phyloP scores from a whole-genome alignment of 2,113 vertebrate species.

The Percopsis transmontana region DNA sequence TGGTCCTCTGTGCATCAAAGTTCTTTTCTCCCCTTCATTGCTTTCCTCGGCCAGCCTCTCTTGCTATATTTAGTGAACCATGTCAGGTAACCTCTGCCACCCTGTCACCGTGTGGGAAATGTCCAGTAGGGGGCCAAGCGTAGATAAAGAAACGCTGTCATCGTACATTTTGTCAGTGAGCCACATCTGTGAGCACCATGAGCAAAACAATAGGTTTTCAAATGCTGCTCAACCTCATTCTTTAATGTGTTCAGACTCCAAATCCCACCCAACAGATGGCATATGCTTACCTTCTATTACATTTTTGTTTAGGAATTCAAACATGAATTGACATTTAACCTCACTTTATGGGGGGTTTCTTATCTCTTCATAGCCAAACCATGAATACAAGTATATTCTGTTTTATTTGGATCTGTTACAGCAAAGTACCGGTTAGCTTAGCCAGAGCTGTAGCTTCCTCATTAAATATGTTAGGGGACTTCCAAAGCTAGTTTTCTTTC shows the following conservation, averaged over 20 bases:
- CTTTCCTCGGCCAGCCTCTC: slow-evolving; percentile 3
- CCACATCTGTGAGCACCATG: slow-evolving; percentile 21
- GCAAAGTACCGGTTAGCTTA: not conserved
- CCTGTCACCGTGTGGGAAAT: slow-evolving; percentile 51
- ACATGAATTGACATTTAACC: too few species aligned
- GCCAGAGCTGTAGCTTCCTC: not conserved
- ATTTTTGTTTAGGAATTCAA: too few species aligned
- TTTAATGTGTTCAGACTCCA: too few species aligned
- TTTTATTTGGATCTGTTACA: too few species aligned
- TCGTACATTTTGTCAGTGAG: slow-evolving; percentile 31
- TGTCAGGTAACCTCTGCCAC: slow-evolving; percentile 56
- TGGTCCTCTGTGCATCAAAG: not conserved
- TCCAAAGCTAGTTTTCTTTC: not conserved
- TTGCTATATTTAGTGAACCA: slow-evolving; percentile 48
- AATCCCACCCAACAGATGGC: slow-evolving; percentile 5
- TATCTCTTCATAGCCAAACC: too few species aligned
- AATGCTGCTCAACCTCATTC: too few species aligned
- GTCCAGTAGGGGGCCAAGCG: slow-evolving; percentile 54
- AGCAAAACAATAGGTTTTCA: slow-evolving; percentile 18
- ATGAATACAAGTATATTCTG: too few species aligned
- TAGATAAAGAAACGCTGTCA: slow-evolving; percentile 40
- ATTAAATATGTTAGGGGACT: slow-evolving; percentile 10
- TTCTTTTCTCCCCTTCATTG: slow-evolving; percentile 34
- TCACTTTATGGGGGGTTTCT: too few species aligned
- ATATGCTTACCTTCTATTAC: not conserved